Evolutionary conservation across 1,140 invertebrate genomes (phyloP), one percentile per base, ranked within the genome.

Genomic region (Proales similis): DNA sequence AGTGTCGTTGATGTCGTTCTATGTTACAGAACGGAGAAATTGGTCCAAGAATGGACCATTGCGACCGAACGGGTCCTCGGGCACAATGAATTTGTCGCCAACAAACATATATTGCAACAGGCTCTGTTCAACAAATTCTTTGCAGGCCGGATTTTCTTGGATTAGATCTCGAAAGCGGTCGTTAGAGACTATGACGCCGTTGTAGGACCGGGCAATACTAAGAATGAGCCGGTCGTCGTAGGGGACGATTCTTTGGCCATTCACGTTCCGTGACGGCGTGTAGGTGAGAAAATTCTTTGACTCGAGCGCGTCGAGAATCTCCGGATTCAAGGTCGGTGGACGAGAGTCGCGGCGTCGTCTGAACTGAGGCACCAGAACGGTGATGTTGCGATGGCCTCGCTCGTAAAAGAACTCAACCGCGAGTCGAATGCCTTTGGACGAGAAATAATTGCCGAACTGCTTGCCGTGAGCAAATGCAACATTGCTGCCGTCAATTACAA

Each of bases 11-110:
- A n/a, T n/a, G n/a, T n/a, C n/a, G n/a, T n/a, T n/a, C n/a, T n/a
- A n/a, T n/a, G n/a, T n/a, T n/a, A n/a, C n/a, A n/a, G n/a, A n/a
- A n/a, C n/a, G n/a, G n/a, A 97, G 76, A 69, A 95, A 95, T 61
- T 86, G 83, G 66, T 93, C 88, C 33, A 97, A 75, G 3, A 83
- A 87, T 0, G 92, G 92, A 0, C 92, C 92, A 42, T 84, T 63
- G 42, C 88, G 79, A 11, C 93, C 93, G 2, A 95, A 74, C 0
- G 93, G 93, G 78, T 97, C 93, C 70, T 95, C 89, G 0, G 92
- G 91, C 1, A 90, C 90, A 89, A 96, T 95, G 72, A 97, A 96
- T 42, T 68, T 67, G 66, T 76, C 72, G 17, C 68, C 69, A 33
- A 70, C 73, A 70, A 75, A 74, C 2, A 67, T 68, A 64, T 66